A percentile compares a stretch with the other conserved stretches of the same genome.
Conservation (phyloP, 2,113 vertebrate species). For the Pedetes capensis region DNA sequence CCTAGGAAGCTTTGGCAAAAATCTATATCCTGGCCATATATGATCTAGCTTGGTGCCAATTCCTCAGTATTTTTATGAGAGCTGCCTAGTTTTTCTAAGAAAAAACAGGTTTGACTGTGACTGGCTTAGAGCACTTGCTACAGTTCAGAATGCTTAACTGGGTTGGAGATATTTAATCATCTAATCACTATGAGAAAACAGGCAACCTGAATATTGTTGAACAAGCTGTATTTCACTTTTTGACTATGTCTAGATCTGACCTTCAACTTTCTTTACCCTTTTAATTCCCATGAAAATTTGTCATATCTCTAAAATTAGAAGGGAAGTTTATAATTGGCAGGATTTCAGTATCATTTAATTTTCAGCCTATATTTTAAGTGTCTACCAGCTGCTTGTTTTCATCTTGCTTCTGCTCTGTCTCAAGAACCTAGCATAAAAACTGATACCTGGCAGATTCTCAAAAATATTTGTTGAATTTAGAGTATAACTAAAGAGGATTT, state of each 20-base stretch:
- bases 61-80: background rate
- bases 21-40: background rate
- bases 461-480: background rate
- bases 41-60: background rate
- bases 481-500: background rate
- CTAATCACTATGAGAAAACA: background rate
- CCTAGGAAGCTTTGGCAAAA: too few species aligned
- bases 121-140: background rate
- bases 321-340: background rate
- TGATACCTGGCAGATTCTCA: background rate
- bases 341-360: background rate
- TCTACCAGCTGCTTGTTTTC: background rate
- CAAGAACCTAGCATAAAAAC: background rate
- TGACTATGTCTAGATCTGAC: background rate
- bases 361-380: slow-evolving; percentile 29
- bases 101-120: background rate
- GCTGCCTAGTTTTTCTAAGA: background rate
- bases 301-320: slow-evolving; percentile 1
- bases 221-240: background rate
- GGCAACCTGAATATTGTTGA: background rate
- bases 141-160: background rate
- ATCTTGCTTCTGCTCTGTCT: background rate
- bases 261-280: background rate
- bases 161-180: background rate
- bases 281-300: background rate